These are phyloP conservation scores for Apeltes quadracus DNA, from an alignment of 2,113 vertebrate species.

Conservation along the genomic window DNA sequence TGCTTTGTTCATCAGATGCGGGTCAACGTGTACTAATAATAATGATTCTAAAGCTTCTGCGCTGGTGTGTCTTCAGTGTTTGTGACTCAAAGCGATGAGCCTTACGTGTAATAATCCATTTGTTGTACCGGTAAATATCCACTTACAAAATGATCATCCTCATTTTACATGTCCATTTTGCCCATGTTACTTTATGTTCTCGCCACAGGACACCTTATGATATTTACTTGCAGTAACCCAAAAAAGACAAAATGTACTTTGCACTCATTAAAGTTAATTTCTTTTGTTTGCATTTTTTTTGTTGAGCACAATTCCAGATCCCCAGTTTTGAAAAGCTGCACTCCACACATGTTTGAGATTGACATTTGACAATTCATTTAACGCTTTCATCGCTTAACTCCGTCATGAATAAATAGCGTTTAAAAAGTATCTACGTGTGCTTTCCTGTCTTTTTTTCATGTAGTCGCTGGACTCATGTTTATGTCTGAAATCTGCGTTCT, in stretches of 20 bases:
- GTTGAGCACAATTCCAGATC: too few relatives aligned
- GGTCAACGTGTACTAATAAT: background rate
- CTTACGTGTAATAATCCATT: slow-evolving; percentile 19
- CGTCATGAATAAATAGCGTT: slow-evolving; percentile 48
- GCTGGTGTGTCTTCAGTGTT: slow-evolving; percentile 25
- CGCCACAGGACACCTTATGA: slow-evolving; percentile 12
- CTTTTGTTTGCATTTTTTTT: background rate
- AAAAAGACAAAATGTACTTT: background rate
- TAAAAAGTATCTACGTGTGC: background rate
- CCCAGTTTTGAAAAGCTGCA: background rate
- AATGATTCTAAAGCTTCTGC: slow-evolving; percentile 20
- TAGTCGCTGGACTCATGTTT: background rate
- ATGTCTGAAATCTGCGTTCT: too few relatives aligned
- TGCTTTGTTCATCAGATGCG: background rate
- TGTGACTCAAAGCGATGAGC: background rate
- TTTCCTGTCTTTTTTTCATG: background rate
- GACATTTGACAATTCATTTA: background rate
- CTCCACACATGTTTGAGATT: background rate
- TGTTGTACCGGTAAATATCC: slow-evolving; percentile 27
- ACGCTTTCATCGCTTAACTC: slow-evolving; percentile 18
- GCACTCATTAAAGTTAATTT: background rate
- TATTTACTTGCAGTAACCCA: background rate
- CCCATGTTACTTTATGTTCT: background rate
- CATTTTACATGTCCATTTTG: background rate
- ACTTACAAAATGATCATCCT: slow-evolving; percentile 8